A percentile compares a stretch with the other conserved stretches of the same genome.
Conservation (phyloP, 2,113 vertebrate genomes). For the Caretta caretta region DNA sequence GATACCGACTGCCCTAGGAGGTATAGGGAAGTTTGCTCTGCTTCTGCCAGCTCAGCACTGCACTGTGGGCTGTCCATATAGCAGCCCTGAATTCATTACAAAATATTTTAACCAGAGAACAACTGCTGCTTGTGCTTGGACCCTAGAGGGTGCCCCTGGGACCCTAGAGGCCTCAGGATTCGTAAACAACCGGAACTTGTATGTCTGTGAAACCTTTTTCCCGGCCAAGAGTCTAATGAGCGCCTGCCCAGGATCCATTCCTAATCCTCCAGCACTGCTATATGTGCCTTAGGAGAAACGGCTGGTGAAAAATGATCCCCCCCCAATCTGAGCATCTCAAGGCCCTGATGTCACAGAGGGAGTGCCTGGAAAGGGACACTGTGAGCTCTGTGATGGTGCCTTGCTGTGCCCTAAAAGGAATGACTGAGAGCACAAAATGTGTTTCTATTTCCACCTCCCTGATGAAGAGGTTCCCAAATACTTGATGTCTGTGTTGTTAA, state of each 20-base stretch:
- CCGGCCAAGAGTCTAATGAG: background rate
- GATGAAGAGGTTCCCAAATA: slow-evolving; percentile 70
- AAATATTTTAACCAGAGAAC: background rate
- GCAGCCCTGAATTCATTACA: background rate
- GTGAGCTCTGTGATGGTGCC: slow-evolving; percentile 50
- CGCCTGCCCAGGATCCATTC: slow-evolving; percentile 5
- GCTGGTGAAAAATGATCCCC: slow-evolving; percentile 68
- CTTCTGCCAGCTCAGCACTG: accelerated
- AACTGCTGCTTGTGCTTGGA: background rate
- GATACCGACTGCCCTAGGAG: background rate
- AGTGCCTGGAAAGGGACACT: slow-evolving; percentile 45
- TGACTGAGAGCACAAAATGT: slow-evolving; percentile 79
- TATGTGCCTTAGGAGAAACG: slow-evolving; percentile 46
- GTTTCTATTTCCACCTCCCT: slow-evolving; percentile 78
- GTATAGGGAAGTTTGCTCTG: background rate
- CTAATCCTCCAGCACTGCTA: slow-evolving; percentile 35
- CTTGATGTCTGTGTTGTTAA: slow-evolving; percentile 71
- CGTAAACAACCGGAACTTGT: background rate
- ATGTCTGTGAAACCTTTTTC: background rate
- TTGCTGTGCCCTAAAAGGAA: slow-evolving; percentile 60
- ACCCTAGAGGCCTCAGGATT: background rate
- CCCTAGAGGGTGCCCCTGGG: background rate
- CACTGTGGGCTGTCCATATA: background rate
- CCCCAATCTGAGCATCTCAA: slow-evolving; percentile 42
- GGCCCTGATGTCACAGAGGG: slow-evolving; percentile 58